Percentiles rank a stretch among this genome's conserved stretches.
Conservation (phyloP, 2,113 vertebrate genomes). For the Synchiropus splendidus region DNA sequence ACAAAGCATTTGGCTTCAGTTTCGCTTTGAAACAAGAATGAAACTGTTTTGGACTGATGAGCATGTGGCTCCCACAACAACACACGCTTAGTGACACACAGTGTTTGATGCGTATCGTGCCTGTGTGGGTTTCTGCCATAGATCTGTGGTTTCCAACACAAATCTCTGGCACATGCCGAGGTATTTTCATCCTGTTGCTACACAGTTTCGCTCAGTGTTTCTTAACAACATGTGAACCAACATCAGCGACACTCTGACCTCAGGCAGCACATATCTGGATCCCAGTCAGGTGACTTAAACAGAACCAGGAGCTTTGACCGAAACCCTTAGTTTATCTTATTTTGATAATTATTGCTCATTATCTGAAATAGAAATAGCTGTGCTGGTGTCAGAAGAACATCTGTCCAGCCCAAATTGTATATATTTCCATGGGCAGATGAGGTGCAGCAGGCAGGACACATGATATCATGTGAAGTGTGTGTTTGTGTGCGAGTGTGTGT, state of each 20-base stretch:
- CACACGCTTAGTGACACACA: constrained; percentile 2
- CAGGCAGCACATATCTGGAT: no score
- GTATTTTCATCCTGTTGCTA: not conserved
- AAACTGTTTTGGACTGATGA: constrained; percentile 45
- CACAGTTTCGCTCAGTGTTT: not conserved
- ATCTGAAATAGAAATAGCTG: no score
- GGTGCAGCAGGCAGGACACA: not conserved
- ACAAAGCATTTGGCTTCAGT: constrained; percentile 54
- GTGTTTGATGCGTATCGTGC: no score
- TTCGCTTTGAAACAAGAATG: constrained; percentile 59
- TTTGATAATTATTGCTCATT: no score
- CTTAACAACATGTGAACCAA: not conserved
- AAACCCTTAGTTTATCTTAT: no score
- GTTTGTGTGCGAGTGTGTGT: not conserved
- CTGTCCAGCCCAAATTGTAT: not conserved
- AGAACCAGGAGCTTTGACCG: no score
- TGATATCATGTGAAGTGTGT: not conserved
- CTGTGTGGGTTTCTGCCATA: not conserved
- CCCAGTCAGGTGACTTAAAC: no score
- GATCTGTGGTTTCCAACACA: not conserved
- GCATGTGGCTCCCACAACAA: constrained; percentile 12
- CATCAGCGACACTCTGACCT: no score
- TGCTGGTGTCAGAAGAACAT: no score
- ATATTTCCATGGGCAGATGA: constrained; percentile 2
- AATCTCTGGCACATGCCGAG: not conserved